Percentiles rank a stretch among this genome's conserved stretches.
Evolutionary conservation across 2,888 invertebrate genomes (phyloP).

Genomic region (Beris chalybata): DNA sequence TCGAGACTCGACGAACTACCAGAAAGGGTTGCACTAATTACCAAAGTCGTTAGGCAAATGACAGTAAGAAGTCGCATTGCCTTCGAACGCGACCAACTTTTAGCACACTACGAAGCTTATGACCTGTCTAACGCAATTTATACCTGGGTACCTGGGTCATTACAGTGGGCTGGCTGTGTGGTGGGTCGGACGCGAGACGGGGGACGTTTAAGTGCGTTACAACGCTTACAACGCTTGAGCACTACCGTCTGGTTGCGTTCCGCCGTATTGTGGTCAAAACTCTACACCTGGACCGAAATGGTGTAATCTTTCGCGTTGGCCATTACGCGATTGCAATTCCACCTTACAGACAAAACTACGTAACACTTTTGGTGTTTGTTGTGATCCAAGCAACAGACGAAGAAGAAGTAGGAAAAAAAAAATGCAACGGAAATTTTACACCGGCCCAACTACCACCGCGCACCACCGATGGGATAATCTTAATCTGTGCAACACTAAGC

Average conservation of each 20-base stretch:
- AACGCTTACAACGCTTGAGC: constrained; percentile 10
- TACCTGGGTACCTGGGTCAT: constrained; percentile 23
- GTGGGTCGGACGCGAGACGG: neutral
- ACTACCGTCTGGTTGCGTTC: constrained; percentile 5
- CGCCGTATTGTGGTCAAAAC: constrained; percentile 10
- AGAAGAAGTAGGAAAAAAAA: too few relatives aligned
- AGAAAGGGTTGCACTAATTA: neutral
- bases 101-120: constrained; percentile 7
- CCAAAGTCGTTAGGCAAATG: constrained; percentile 20
- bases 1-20: neutral
- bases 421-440: too few relatives aligned
- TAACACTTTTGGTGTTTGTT: too few relatives aligned
- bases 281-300: constrained; percentile 26
- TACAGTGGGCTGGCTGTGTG: neutral
- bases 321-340: constrained; percentile 21
- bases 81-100: constrained; percentile 26
- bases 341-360: neutral
- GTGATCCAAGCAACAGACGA: too few relatives aligned
- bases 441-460: too few relatives aligned
- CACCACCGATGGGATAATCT: too few relatives aligned
- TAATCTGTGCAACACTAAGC: too few relatives aligned
- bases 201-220: constrained; percentile 6
- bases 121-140: constrained; percentile 26
- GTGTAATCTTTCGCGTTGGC: constrained; percentile 23
- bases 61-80: constrained; percentile 26